These are phyloP conservation scores for Synaphobranchus kaupii DNA, from an alignment of 2,797 vertebrate genomes.

Conservation along the genomic window DNA sequence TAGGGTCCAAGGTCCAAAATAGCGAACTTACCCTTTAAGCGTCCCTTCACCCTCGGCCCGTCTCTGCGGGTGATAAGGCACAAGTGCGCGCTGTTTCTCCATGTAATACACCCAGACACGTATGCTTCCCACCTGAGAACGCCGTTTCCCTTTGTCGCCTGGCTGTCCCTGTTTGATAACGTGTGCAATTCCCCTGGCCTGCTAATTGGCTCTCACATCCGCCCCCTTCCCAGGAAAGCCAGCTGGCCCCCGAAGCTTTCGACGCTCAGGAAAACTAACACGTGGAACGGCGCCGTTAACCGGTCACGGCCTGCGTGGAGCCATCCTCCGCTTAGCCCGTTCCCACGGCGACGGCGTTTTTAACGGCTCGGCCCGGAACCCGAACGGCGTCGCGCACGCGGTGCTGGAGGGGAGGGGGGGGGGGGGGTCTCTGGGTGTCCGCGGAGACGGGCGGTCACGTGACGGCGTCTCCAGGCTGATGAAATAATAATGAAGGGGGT, in stretches of 20 bases:
- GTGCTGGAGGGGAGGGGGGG: not conserved
- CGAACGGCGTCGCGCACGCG: slow-evolving; percentile 19
- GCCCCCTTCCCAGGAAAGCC: slow-evolving; percentile 10
- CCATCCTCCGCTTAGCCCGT: not conserved
- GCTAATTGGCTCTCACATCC: not conserved
- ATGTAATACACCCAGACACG: not conserved
- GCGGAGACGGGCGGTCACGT: not conserved
- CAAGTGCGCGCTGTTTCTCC: not conserved
- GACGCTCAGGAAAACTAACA: not conserved
- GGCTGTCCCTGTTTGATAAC: not conserved
- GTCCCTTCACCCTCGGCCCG: not conserved
- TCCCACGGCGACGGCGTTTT: not conserved
- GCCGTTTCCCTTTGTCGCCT: not conserved
- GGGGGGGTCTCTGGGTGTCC: slow-evolving; percentile 13
- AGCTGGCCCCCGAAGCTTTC: not conserved
- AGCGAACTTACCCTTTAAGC: no score
- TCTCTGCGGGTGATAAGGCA: not conserved
- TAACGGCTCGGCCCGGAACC: slow-evolving; percentile 9
- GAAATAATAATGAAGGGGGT: slow-evolving; percentile 35
- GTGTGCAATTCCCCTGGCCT: not conserved
- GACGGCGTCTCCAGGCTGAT: slow-evolving; percentile 18
- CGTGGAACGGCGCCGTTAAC: not conserved
- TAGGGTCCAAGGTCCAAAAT: no score
- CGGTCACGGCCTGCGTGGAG: slow-evolving; percentile 4
- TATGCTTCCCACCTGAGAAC: not conserved